These are phyloP conservation scores for Blennius ocellaris DNA, from an alignment of 2,113 vertebrate species.

Conservation along the genomic window DNA sequence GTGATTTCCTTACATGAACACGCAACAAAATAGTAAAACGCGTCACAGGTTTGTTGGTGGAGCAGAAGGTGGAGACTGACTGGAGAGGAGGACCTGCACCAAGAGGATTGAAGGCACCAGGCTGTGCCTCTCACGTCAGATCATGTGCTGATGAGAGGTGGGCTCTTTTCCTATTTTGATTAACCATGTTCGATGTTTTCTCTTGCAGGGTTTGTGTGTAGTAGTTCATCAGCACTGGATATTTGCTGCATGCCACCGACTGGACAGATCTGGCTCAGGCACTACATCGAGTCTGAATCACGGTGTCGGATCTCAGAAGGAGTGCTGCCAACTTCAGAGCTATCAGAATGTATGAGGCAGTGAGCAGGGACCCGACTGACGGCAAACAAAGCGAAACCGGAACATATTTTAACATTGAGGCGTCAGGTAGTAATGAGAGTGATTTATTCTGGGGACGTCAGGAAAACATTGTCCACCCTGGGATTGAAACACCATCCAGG, in stretches of 20 bases:
- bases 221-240: background rate
- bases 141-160: slow-evolving; percentile 51
- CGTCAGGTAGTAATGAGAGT: background rate
- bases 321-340: background rate
- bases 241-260: slow-evolving; percentile 45
- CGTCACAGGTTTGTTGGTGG: slow-evolving; percentile 27
- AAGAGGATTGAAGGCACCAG: slow-evolving; percentile 69
- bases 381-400: background rate
- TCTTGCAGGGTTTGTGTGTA: background rate
- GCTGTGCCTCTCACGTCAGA: slow-evolving; percentile 54
- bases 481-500: slow-evolving; percentile 11
- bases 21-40: slow-evolving; percentile 11
- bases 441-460: background rate
- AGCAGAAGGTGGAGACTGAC: slow-evolving; percentile 33
- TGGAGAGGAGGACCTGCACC: slow-evolving; percentile 43
- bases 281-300: background rate
- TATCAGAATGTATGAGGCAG: background rate
- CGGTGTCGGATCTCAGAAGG: background rate
- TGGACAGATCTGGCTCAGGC: background rate
- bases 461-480: background rate
- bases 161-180: background rate
- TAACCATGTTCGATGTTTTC: background rate
- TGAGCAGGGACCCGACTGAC: background rate
- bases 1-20: slow-evolving; percentile 8
- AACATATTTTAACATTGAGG: no score